A percentile compares a stretch with the other conserved stretches of the same genome.
phyloP scores from a whole-genome alignment of 30 jellyfish, hydroid and myxozoan genomes.

The Cassiopea xamachana region DNA sequence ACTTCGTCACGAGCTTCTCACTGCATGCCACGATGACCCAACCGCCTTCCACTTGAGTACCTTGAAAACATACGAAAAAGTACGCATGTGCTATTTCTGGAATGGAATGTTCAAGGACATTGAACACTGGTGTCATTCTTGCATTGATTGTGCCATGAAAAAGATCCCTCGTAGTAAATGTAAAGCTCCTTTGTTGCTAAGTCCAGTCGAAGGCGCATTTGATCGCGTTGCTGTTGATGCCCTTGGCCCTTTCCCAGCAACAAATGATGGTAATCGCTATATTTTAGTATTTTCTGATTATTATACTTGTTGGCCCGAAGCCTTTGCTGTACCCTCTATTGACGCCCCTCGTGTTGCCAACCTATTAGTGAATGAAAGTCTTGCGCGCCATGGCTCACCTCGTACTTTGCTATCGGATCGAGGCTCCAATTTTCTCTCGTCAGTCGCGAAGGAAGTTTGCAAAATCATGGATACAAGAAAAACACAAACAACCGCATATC shows the following conservation, averaged over 20 bases:
- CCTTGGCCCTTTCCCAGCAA: conserved; percentile 55
- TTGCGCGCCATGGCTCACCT: conserved; percentile 53
- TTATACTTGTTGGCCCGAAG: conserved; percentile 58
- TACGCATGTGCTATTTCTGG: conserved; percentile 46
- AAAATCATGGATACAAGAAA: conserved; percentile 4
- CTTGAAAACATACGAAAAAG: conserved; percentile 49
- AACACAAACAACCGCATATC: conserved; percentile 43
- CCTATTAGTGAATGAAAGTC: conserved; percentile 28
- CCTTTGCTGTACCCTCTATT: conserved; percentile 19
- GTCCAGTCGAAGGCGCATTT: conserved; percentile 46
- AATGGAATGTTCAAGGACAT: conserved; percentile 50
- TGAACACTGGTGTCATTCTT: conserved; percentile 70
- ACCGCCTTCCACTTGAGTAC: conserved; percentile 56
- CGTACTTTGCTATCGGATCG: conserved; percentile 48
- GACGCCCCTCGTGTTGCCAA: conserved; percentile 47
- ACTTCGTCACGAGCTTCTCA: conserved; percentile 28
- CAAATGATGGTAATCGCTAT: conserved; percentile 38
- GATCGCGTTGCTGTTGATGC: conserved; percentile 54
- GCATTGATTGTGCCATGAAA: conserved; percentile 72
- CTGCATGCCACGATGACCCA: conserved; percentile 63
- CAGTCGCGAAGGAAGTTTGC: conserved; percentile 12
- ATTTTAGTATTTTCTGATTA: conserved; percentile 30
- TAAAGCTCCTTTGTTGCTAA: conserved; percentile 42
- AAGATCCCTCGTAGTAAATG: conserved; percentile 34
- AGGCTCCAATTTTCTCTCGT: conserved; percentile 18